Evolutionary conservation across 2,113 vertebrate species (phyloP).

Genomic region (Otis tarda): DNA sequence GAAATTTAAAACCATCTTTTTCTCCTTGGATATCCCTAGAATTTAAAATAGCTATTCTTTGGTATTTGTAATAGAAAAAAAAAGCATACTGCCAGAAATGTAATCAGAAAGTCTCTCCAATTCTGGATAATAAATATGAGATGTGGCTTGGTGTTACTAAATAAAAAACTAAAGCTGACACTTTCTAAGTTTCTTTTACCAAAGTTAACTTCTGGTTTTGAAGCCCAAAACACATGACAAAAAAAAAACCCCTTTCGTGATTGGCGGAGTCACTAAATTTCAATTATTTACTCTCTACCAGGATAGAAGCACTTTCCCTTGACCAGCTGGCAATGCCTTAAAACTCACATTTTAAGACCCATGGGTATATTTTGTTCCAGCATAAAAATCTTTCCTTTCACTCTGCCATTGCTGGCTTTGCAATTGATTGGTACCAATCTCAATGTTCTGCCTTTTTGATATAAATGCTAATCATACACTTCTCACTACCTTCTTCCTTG

Average conservation of each 20-base stretch:
- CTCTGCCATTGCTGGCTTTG: not conserved
- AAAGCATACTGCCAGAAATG: not conserved
- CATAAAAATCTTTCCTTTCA: not conserved
- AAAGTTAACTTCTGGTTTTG: not conserved
- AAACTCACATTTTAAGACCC: not conserved
- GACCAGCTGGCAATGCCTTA: not conserved
- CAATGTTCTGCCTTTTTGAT: not conserved
- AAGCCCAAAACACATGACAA: not conserved
- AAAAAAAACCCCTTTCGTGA: not conserved
- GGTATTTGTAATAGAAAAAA: not conserved
- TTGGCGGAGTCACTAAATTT: not conserved
- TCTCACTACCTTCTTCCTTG: not conserved
- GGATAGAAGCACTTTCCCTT: not conserved
- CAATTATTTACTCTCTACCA: not conserved
- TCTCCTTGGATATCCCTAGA: not conserved
- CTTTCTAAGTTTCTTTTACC: not conserved
- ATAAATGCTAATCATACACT: slow-evolving; percentile 1
- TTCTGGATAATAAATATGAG: not conserved
- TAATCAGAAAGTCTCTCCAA: not conserved
- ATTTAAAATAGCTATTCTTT: not conserved
- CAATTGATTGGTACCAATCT: not conserved
- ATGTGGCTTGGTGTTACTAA: not conserved
- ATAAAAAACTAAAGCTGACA: not conserved
- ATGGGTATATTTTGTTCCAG: not conserved
- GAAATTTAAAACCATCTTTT: not conserved